Evolutionary conservation across 2,888 invertebrate genomes (phyloP), one percentile per base, ranked within the genome.

Genomic region (Rhabditoides inermis): DNA sequence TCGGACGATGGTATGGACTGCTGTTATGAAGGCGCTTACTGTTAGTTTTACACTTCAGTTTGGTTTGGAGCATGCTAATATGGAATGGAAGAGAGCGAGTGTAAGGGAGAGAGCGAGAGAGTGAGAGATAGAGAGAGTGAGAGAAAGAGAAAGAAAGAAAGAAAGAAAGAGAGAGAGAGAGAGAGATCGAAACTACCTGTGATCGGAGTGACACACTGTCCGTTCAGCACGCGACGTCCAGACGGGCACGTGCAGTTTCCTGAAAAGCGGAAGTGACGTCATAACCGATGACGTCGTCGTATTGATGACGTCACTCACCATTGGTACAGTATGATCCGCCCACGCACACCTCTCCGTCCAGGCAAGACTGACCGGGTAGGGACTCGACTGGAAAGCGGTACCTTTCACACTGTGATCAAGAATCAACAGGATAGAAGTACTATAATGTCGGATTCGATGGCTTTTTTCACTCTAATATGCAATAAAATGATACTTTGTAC

Each of bases 261-360:
- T n/a, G n/a, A n/a, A n/a, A n/a, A n/a, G n/a, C n/a, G n/a, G n/a
- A n/a, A n/a, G n/a, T n/a, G n/a, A n/a, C n/a, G n/a, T n/a, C n/a
- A n/a, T n/a, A n/a, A n/a, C n/a, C n/a, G n/a, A n/a, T n/a, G n/a
- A n/a, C n/a, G n/a, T n/a, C n/a, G n/a, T n/a, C n/a, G n/a, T n/a
- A n/a, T n/a, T n/a, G n/a, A n/a, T n/a, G n/a, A n/a, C n/a, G n/a
- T n/a, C n/a, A n/a, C n/a, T n/a, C n/a, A n/a, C n/a, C 70, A 51
- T 65, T 70, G 20, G 65, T 54, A 36, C 74, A 74, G 53, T 70
- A 65, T 1, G 72, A 70, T 2, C 72, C 71, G 2, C 72, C 72
- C 2, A 64, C 58, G 45, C 76, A 76, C 40, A 58, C 50, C 25
- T 68, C 63, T 10, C 60, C 62, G 40, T 61, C 60, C 7, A 45